Conservation (phyloP, 2,797 vertebrate species). For the Artibeus jamaicensis region DNA sequence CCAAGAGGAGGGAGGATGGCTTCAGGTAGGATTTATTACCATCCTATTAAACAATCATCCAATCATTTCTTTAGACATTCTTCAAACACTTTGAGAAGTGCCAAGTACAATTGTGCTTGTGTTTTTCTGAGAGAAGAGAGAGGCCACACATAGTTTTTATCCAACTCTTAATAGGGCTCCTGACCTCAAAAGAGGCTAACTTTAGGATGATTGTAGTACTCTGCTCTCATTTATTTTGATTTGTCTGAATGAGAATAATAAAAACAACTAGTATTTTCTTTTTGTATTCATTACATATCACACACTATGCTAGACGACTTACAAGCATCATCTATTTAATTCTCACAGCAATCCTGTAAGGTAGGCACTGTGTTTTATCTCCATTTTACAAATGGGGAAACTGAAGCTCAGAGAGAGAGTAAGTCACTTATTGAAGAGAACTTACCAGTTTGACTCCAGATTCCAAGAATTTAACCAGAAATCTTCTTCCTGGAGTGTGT, state of each 20-base stretch:
- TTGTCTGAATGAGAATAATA: slow-evolving; percentile 23
- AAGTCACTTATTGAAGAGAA: background rate
- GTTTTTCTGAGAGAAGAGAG: background rate
- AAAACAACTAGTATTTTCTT: slow-evolving; percentile 22
- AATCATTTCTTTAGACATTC: background rate
- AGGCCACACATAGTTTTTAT: background rate
- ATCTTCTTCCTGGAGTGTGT: background rate
- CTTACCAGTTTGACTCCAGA: background rate
- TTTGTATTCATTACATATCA: background rate
- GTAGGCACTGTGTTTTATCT: background rate
- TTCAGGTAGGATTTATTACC: background rate
- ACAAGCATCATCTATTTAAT: slow-evolving; percentile 26
- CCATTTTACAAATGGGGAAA: slow-evolving; percentile 6
- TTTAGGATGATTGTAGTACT: background rate
- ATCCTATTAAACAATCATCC: background rate
- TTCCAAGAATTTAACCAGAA: background rate
- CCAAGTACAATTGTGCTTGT: background rate
- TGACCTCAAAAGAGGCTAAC: background rate
- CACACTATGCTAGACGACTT: background rate
- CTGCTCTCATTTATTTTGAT: background rate
- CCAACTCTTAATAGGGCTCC: background rate
- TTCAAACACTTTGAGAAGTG: slow-evolving; percentile 14
- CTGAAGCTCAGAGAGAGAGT: background rate
- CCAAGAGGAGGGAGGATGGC: background rate
- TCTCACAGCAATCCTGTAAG: background rate